A percentile compares a stretch with the other conserved stretches of the same genome.
These are phyloP conservation scores for Myotis brandtii DNA, from an alignment of 2,113 vertebrate species.

Conservation along the genomic window DNA sequence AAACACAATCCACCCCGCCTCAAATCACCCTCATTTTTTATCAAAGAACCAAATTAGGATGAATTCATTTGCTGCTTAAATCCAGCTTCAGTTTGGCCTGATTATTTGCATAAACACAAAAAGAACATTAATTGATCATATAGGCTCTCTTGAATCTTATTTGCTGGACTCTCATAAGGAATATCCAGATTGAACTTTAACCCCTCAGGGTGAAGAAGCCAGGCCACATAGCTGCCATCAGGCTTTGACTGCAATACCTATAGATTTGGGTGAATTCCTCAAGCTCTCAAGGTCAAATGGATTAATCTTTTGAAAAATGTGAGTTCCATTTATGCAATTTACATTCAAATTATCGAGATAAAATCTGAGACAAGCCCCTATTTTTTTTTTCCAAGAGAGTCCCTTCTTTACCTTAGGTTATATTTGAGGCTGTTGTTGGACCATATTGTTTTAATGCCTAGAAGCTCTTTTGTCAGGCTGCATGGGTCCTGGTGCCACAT, in stretches of 20 bases:
- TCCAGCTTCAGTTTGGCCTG: neutral
- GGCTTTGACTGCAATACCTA: neutral
- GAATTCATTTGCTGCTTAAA: neutral
- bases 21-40: neutral
- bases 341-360: neutral
- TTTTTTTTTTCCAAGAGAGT: neutral
- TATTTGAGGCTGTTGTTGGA: neutral
- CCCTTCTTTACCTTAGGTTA: neutral
- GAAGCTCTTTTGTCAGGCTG: neutral
- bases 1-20: neutral
- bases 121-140: neutral
- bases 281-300: neutral
- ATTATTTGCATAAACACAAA: neutral
- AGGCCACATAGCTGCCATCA: neutral
- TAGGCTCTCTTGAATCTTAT: neutral
- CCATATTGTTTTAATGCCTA: neutral
- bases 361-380: neutral
- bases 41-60: neutral
- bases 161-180: neutral
- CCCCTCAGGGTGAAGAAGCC: neutral
- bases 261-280: neutral
- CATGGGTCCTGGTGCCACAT: neutral
- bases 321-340: neutral
- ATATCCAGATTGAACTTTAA: neutral
- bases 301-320: constrained; percentile 53